Conservation (phyloP, 1,140 invertebrate species). For the Heliothis subflexa region DNA sequence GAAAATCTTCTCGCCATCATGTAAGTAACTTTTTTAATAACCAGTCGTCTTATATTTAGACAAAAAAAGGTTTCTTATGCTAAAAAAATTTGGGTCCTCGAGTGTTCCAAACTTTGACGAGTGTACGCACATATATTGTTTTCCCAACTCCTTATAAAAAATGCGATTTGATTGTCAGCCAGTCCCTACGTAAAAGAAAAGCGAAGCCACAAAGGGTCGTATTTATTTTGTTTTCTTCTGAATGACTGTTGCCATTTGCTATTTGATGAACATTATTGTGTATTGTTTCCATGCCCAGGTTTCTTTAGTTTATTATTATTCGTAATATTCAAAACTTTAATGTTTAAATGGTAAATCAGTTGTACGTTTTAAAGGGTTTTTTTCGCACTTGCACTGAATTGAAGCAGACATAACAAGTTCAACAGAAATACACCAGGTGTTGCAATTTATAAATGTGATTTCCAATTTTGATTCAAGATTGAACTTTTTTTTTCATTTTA, state of each 20-base stretch:
- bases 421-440: no score
- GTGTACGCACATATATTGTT: background rate
- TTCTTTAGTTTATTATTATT: no score
- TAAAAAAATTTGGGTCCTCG: no score
- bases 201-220: background rate
- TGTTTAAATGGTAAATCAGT: no score
- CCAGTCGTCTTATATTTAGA: background rate
- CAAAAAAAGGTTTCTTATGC: no score
- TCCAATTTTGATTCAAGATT: no score
- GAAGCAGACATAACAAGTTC: no score
- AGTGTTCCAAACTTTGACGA: background rate
- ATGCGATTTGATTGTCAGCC: background rate
- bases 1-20: constrained; percentile 53
- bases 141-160: background rate
- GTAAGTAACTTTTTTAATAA: constrained; percentile 15
- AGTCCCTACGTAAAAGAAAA: background rate
- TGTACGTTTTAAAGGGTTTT: no score
- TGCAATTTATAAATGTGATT: no score
- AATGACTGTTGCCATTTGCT: background rate
- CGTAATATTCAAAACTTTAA: no score
- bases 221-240: background rate
- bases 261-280: background rate
- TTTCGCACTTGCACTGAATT: no score
- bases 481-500: no score
- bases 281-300: background rate